Conservation (phyloP, 2,113 vertebrate species). For the Cheirogaleus medius region DNA sequence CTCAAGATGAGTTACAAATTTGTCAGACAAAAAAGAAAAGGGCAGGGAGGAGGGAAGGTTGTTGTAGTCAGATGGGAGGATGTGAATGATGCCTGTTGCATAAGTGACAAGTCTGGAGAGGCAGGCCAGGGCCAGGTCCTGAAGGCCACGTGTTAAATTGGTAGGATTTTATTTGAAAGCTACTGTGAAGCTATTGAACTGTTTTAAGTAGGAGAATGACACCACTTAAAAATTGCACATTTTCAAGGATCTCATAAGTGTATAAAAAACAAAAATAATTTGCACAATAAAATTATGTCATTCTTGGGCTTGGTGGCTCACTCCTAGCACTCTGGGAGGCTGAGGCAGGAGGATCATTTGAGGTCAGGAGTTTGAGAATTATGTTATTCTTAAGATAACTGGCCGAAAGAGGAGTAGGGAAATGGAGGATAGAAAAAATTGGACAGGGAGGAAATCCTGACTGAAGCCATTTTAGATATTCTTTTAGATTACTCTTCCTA, state of each 20-base stretch:
- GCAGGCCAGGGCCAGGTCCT: neutral
- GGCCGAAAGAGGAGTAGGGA: neutral
- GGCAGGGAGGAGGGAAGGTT: neutral
- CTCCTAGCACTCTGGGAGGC: too few relatives aligned
- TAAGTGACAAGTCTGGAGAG: neutral
- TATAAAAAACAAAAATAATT: too few relatives aligned
- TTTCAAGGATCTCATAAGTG: neutral
- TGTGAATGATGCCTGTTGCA: neutral
- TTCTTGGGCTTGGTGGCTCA: too few relatives aligned
- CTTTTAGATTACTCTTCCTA: neutral
- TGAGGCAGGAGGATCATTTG: too few relatives aligned
- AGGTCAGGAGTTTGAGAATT: neutral
- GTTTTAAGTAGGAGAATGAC: neutral
- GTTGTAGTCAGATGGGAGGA: neutral
- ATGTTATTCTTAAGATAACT: neutral
- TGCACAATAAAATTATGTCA: too few relatives aligned
- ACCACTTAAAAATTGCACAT: neutral
- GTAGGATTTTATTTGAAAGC: conserved; percentile 9
- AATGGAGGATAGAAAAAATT: neutral
- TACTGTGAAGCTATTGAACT: neutral
- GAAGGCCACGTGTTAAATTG: neutral
- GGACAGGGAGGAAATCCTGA: neutral
- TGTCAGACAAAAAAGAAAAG: neutral
- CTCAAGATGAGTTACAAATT: neutral
- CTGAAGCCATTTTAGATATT: neutral